These are phyloP conservation scores for Uropsilus gracilis DNA, from an alignment of 2,113 vertebrate species.

Conservation along the genomic window DNA sequence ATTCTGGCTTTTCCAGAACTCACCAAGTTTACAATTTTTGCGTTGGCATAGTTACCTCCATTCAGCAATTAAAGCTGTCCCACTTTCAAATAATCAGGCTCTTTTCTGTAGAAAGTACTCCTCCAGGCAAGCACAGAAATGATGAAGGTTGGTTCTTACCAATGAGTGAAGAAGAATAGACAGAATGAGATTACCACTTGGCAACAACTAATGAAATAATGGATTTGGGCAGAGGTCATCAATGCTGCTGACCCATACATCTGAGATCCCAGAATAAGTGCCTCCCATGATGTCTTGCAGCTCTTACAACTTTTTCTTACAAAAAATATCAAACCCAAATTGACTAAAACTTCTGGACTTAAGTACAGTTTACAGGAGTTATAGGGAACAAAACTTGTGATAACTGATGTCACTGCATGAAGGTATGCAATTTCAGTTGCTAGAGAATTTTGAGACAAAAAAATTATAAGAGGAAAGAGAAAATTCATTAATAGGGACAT, in stretches of 20 bases:
- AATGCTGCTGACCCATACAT: neutral
- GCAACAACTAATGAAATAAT: neutral
- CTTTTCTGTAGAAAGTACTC: neutral
- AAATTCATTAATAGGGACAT: neutral
- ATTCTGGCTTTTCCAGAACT: neutral
- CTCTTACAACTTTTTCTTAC: neutral
- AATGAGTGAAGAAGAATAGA: neutral
- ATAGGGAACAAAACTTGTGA: neutral
- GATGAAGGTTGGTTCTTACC: neutral
- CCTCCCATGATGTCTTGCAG: neutral
- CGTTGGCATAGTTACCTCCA: neutral
- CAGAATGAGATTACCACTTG: neutral
- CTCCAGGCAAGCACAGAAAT: neutral
- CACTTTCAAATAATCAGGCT: neutral
- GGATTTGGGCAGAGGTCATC: neutral
- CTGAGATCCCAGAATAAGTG: neutral
- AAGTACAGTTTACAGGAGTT: neutral
- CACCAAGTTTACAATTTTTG: neutral
- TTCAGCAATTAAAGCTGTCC: neutral
- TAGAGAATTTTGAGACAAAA: neutral
- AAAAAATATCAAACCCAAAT: neutral
- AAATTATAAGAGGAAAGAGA: neutral
- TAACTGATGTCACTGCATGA: neutral
- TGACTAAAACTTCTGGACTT: neutral
- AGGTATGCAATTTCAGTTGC: neutral